Base-by-base conservation (phyloP, 2,113 vertebrate species). In the Picathartes gymnocephalus region DNA sequence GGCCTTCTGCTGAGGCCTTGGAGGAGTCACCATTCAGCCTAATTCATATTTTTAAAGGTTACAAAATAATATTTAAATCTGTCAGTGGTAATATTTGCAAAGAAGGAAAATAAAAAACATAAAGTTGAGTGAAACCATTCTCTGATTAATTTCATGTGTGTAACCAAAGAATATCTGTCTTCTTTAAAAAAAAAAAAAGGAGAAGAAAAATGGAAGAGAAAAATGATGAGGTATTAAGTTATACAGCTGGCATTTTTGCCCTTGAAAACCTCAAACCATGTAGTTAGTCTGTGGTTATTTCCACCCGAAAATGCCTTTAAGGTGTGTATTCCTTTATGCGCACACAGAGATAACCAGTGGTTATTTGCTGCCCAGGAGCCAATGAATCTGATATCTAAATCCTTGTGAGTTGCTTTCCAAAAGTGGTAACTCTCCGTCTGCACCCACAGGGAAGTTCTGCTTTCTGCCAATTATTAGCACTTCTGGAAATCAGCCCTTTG, bases 101-200 rank as follows among this genome's bases (percentile, higher is more conserved):
- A 74, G 30, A 2, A 60, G 13, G 24, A 37, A 64, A 44, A 8
- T 8, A 3, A 4, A 64, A 53, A 54, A 9, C 0, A 1, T 13
- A n/a, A 68, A 84, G 10, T 21, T 30, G 14, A 61, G 24, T 66
- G 16, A 83, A 92, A 39, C 1, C 2, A 22, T 31, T 57, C 6
- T 9, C 8, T 53, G 31, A 68, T 19, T 4, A 47, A 51, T 39
- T 76, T 71, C 0, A 1, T 30, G 2, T 6, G 0, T 25, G 15
- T 10, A 62, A 48, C 15, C 2, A 3, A 70, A 70, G 25, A 21
- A 24, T 2, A 35, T n/a, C 23, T 47, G 16, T 9, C 4, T 78
- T 47, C 19, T 20, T 47, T n/a, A 28, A 42, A 57, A 68, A 7
- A 24, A 8, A 47, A 21, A 27, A 27, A 50, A 16, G 1, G 2